phyloP scores from a whole-genome alignment of 2,888 invertebrate species.

The Andrena marginata region DNA sequence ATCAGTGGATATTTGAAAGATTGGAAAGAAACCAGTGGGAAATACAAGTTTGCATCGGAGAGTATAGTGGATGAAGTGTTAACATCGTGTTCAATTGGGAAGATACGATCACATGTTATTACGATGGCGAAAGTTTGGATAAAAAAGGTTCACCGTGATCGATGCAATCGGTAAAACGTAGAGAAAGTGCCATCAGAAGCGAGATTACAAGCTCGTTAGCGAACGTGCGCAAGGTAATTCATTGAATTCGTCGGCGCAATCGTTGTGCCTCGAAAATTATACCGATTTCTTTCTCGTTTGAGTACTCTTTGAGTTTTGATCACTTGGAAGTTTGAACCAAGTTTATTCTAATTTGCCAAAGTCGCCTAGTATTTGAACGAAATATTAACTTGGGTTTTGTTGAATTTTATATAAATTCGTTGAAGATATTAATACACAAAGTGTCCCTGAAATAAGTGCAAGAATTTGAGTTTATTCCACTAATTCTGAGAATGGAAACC shows the following conservation, averaged over 20 bases:
- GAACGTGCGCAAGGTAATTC: slow-evolving; percentile 35
- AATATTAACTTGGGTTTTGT: not conserved
- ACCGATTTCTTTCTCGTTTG: not conserved
- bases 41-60: too few species aligned
- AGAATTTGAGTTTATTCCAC: too few species aligned
- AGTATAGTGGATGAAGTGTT: too few species aligned
- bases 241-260: slow-evolving; percentile 29
- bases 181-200: slow-evolving; percentile 8
- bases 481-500: too few species aligned
- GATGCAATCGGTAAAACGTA: not conserved
- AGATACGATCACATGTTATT: too few species aligned
- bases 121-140: slow-evolving; percentile 12
- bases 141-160: slow-evolving; percentile 1
- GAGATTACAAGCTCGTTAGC: slow-evolving; percentile 5
- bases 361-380: not conserved
- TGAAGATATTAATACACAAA: not conserved
- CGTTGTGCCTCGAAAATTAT: slow-evolving; percentile 20
- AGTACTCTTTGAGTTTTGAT: not conserved
- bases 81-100: too few species aligned
- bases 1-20: too few species aligned
- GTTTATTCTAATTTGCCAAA: not conserved
- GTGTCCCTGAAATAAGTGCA: too few species aligned
- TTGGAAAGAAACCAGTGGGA: too few species aligned
- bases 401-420: not conserved
- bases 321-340: not conserved